These are phyloP conservation scores for Ophion ventricosus DNA, from an alignment of 2,888 invertebrate genomes.

Conservation along the genomic window DNA sequence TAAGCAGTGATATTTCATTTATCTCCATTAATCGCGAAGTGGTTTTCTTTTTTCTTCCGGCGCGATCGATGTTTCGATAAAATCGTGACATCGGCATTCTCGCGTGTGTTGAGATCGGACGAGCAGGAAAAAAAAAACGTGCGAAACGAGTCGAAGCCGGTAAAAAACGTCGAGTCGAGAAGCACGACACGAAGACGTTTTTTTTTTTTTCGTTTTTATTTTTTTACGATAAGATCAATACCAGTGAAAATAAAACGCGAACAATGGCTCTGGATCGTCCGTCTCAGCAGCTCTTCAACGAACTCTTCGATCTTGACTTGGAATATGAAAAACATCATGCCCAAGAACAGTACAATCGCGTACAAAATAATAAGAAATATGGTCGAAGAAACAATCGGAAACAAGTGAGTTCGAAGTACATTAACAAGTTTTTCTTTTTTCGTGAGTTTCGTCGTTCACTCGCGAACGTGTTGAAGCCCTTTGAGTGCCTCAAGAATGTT, in stretches of 20 bases:
- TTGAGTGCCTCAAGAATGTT: background rate
- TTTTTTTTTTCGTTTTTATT: background rate
- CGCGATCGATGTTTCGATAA: background rate
- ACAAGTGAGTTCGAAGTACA: background rate
- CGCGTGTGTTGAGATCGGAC: conserved; percentile 1
- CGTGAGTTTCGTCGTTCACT: background rate
- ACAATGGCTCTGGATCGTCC: conserved; percentile 5
- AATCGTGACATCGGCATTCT: background rate
- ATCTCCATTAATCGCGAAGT: background rate
- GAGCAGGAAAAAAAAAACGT: background rate
- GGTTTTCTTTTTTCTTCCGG: background rate
- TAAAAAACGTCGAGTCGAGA: conserved; percentile 6
- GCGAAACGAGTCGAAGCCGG: background rate
- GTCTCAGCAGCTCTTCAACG: conserved; percentile 11
- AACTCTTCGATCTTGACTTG: conserved; percentile 9
- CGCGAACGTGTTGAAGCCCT: background rate
- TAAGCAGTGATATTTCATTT: background rate
- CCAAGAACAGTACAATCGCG: background rate
- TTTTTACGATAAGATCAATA: background rate
- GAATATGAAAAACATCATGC: conserved; percentile 6
- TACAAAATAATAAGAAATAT: background rate
- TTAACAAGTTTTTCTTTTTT: background rate
- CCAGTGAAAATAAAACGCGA: background rate
- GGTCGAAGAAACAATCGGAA: background rate
- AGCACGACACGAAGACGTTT: background rate